Base-by-base conservation (phyloP, 2,888 invertebrate species). In the Pristionchus fissidentatus region DNA sequence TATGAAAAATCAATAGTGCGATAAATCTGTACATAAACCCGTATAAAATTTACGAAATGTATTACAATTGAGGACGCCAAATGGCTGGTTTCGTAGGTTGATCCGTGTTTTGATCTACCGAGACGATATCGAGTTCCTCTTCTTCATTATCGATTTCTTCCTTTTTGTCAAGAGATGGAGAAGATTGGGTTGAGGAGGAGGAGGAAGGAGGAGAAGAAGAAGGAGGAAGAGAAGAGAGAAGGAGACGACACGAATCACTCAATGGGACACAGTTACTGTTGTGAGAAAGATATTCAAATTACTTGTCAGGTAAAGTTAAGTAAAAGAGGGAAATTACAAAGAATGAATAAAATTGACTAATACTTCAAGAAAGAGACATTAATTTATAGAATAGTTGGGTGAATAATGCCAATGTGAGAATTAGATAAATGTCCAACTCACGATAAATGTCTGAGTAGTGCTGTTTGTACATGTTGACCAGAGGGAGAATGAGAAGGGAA, bases 401-500 rank as follows among this genome's bases (percentile, higher is more conserved):
- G n/a, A n/a, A n/a, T n/a, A n/a, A n/a, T n/a, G n/a, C n/a, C 70
- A 32, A 19, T 70, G 41, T 26, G 7, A 19, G 32, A 29, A 15
- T 32, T 43, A 1, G 46, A 26, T 15, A 26, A 46, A 46, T 49
- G n/a, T 41, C n/a, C 3, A 22, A 43, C 79, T 79, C 19, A 81
- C 81, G 43, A 43, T 8, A 81, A 35, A 49, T 81, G 81, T 35
- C 60, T 29, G 13, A 81, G 46, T 5, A 81, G 81, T 3, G 62
- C n/a, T 22, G 43, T 26, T 66, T 81, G 81, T 7, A 81, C 52
- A 4, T 62, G 81, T 62, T 81, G 81, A 22, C 62, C 66, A 29
- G 26, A 38, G n/a, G 49, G 60, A 19, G 81, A 81, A 62, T 60
- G 46, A 29, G 81, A 32, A 55, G 81, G 81, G 46, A 81, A 66